phyloP scores from a whole-genome alignment of 1,140 invertebrate genomes.

The Chionoecetes opilio region DNA sequence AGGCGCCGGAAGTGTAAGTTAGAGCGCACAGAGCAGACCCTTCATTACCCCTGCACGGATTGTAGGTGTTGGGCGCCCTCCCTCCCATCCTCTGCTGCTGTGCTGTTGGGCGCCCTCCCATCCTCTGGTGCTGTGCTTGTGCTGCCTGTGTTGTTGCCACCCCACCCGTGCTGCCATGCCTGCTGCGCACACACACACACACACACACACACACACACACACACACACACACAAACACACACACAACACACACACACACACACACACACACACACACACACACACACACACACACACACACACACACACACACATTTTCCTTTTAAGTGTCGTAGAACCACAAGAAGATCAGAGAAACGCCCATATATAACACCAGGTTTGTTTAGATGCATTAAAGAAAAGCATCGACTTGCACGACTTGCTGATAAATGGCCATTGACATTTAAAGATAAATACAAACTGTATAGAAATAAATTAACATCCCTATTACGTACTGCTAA shows the following conservation, averaged over 20 bases:
- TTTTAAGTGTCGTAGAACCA: too few relatives aligned
- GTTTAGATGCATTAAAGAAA: background rate
- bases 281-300: conserved; percentile 46
- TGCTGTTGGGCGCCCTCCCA: too few relatives aligned
- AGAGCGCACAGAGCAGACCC: background rate
- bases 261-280: conserved; percentile 46
- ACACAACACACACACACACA: conserved; percentile 42
- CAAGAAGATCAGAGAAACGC: background rate
- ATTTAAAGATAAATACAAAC: too few relatives aligned
- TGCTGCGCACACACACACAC: background rate
- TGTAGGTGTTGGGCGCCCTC: background rate
- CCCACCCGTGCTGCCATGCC: too few relatives aligned
- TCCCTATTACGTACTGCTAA: too few relatives aligned
- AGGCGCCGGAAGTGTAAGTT: background rate
- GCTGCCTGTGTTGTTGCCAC: too few relatives aligned
- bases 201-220: conserved; percentile 22
- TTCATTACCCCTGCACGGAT: background rate
- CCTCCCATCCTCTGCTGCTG: background rate
- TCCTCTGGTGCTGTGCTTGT: too few relatives aligned
- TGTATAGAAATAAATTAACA: too few relatives aligned
- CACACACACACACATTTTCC: background rate
- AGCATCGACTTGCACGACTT: background rate
- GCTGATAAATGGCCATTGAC: too few relatives aligned
- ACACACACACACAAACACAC: conserved; percentile 34
- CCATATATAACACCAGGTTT: background rate